Evolutionary conservation across 2,888 invertebrate genomes (phyloP), one percentile per base, ranked within the genome.

Genomic region (Machimus atricapillus): DNA sequence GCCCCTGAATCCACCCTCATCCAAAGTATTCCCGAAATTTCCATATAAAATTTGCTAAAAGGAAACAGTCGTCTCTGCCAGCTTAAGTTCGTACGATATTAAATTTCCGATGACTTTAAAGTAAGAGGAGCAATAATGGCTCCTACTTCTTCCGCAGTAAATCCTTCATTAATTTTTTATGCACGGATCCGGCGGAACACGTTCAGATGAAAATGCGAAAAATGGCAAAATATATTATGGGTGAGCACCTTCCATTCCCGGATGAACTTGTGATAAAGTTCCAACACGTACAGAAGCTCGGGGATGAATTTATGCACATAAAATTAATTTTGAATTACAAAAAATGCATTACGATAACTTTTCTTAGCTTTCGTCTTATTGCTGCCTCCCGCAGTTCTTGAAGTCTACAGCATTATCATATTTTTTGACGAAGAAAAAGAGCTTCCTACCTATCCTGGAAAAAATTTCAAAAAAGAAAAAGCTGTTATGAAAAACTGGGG

Each of bases 301-400:
- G 12, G 23, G 43, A 78, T 78, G 43, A 78, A 78, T 78, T 78
- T 78, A 78, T 78, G 78, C 78, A 78, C 78, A 78, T 78, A 78
- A 43, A 78, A 78, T 78, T 78, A 78, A 78, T 78, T 43, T 78
- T 40, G 19, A 43, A 78, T 78, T 78, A 43, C 19, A 27, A 40
- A 78, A 78, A 78, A 40, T 78, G 43, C 78, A 78, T 78, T 46
- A 76, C 37, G 76, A 76, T 76, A 76, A 76, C 37, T 34, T 76
- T 76, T 76, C 76, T 76, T 66, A 12, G 23, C 27, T 12, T 27
- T 27, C 3, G 27, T 23, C 66, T 66, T 66, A 19, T 66, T 27
- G 14, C 66, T 66, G 14, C 66, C 27, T 66, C 19, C 66, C 23
- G 8, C 23, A 66, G 27, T 19, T 66, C 14, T 9, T 23, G 27